phyloP scores from a whole-genome alignment of 1,140 invertebrate species.

The Drosophila setifemur region DNA sequence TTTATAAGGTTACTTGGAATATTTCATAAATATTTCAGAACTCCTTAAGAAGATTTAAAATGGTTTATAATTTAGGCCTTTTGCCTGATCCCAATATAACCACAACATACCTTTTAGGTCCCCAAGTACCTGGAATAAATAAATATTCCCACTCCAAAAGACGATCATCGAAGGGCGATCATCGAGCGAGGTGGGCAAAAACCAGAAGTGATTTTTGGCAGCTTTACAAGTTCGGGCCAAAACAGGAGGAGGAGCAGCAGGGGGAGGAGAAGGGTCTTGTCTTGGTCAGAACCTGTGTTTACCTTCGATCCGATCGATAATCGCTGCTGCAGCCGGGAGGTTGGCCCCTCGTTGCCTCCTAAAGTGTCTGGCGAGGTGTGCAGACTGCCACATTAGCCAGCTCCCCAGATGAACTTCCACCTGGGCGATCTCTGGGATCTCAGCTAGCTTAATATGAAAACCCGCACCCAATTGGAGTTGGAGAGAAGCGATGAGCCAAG shows the following conservation, averaged over 20 bases:
- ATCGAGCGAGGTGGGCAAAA: slow-evolving; percentile 42
- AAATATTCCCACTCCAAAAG: neutral
- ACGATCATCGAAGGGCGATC: slow-evolving; percentile 24
- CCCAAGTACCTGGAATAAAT: neutral
- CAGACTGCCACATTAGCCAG: slow-evolving; percentile 53
- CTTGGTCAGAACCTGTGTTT: slow-evolving; percentile 54
- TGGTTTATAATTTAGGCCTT: too few species aligned
- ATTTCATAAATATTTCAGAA: too few species aligned
- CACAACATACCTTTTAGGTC: neutral
- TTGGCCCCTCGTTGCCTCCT: slow-evolving; percentile 8
- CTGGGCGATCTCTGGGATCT: too few species aligned
- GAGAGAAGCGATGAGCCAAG: slow-evolving; percentile 1
- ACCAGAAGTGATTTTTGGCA: slow-evolving; percentile 69
- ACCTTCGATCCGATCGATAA: slow-evolving; percentile 62
- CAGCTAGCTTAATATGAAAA: too few species aligned
- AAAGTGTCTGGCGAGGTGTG: slow-evolving; percentile 63
- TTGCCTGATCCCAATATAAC: neutral
- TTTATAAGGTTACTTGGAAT: too few species aligned
- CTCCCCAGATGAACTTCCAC: too few species aligned
- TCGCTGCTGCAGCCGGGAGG: slow-evolving; percentile 15
- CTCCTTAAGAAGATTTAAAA: too few species aligned
- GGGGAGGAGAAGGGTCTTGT: neutral
- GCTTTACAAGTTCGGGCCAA: slow-evolving; percentile 33
- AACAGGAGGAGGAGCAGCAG: neutral
- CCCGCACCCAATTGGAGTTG: neutral